Percentiles rank a stretch among this genome's conserved stretches.
Conservation (phyloP, 2,797 vertebrate genomes). For the Sebastes vulpes region DNA sequence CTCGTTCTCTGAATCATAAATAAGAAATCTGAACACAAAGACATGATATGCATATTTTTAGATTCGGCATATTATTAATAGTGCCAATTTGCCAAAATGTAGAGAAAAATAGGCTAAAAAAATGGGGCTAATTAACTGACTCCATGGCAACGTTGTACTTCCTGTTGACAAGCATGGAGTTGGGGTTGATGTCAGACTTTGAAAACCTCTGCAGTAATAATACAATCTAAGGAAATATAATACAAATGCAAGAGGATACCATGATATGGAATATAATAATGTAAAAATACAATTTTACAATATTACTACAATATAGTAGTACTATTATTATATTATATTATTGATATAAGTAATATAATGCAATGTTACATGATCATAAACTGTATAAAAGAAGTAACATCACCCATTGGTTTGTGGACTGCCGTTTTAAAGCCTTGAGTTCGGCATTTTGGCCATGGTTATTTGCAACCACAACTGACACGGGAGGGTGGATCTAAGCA, state of each 20-base stretch:
- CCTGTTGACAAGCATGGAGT: neutral
- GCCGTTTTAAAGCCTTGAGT: too few species aligned
- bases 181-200: neutral
- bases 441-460: too few species aligned
- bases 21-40: too few species aligned
- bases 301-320: neutral
- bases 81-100: too few species aligned
- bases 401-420: accelerated
- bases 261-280: neutral
- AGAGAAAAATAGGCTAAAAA: too few species aligned
- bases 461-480: too few species aligned
- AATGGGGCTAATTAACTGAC: too few species aligned
- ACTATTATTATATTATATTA: neutral
- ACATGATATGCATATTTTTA: too few species aligned
- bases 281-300: neutral
- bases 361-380: neutral
- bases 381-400: too few species aligned
- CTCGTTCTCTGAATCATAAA: too few species aligned
- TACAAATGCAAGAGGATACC: neutral
- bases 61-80: too few species aligned
- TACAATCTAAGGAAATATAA: neutral
- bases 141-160: neutral
- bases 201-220: neutral
- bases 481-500: too few species aligned
- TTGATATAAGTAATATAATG: neutral